Evolutionary conservation across 1,140 invertebrate genomes (phyloP).

Genomic region (Drosophila rufa): DNA sequence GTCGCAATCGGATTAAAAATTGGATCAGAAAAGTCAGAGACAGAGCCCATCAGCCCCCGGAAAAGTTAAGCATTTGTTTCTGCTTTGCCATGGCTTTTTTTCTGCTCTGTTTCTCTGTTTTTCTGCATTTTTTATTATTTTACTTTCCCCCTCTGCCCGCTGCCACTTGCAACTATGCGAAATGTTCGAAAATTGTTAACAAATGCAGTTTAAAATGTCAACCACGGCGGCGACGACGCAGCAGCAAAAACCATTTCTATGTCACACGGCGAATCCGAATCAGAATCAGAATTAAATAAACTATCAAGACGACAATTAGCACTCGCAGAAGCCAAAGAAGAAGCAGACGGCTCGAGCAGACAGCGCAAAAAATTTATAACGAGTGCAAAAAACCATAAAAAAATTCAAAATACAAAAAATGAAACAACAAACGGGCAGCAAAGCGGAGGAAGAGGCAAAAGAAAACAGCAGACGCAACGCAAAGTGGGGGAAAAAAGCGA

Average conservation of each 20-base stretch:
- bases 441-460: constrained; percentile 21
- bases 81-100: constrained; percentile 33
- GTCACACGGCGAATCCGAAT: constrained; percentile 53
- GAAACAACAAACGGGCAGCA: constrained; percentile 15
- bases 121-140: constrained; percentile 12
- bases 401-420: constrained; percentile 18
- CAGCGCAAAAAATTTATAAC: constrained; percentile 49
- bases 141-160: neutral
- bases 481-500: constrained; percentile 35
- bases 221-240: constrained; percentile 73
- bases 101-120: constrained; percentile 8
- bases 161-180: constrained; percentile 52
- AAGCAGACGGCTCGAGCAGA: constrained; percentile 5
- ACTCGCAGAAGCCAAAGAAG: constrained; percentile 5
- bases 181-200: constrained; percentile 80
- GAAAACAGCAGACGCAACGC: constrained; percentile 78
- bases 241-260: constrained; percentile 64
- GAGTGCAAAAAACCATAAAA: constrained; percentile 43
- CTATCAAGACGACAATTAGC: constrained; percentile 60
- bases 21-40: neutral
- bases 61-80: constrained; percentile 47
- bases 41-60: neutral
- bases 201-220: constrained; percentile 81
- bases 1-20: constrained; percentile 21
- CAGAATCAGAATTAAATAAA: constrained; percentile 43